Conservation (phyloP, 2,113 vertebrate species). For the Indri indri region DNA sequence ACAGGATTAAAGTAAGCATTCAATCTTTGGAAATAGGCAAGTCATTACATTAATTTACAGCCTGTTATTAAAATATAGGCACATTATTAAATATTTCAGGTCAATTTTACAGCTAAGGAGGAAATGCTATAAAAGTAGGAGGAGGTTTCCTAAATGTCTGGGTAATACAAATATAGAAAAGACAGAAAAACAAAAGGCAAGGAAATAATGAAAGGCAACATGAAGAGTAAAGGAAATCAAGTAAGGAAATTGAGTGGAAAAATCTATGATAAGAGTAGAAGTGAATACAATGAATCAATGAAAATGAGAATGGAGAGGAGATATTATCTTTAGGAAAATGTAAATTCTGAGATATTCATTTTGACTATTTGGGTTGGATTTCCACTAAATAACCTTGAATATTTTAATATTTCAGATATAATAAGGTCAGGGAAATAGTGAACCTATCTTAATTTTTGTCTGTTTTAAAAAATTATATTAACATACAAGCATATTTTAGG, state of each 20-base stretch:
- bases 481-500: not conserved
- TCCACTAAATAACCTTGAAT: not conserved
- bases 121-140: not conserved
- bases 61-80: slow-evolving; percentile 17
- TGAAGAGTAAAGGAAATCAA: not conserved
- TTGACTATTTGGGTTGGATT: not conserved
- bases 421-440: not conserved
- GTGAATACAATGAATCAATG: not conserved
- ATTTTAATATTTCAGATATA: slow-evolving; percentile 1
- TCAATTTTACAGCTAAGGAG: slow-evolving; percentile 2
- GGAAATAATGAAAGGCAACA: not conserved
- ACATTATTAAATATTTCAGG: slow-evolving; percentile 25
- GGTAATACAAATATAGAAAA: not conserved
- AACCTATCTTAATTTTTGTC: not conserved
- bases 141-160: not conserved
- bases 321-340: not conserved
- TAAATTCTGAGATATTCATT: not conserved
- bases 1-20: not conserved
- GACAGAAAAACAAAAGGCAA: not conserved
- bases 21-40: not conserved
- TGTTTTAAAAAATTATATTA: not conserved
- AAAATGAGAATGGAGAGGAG: not conserved
- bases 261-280: not conserved
- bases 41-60: not conserved
- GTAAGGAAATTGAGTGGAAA: not conserved